Percentiles rank a stretch among this genome's conserved stretches.
Evolutionary conservation across 2,113 vertebrate genomes (phyloP).

Genomic region (Pao palembangensis): DNA sequence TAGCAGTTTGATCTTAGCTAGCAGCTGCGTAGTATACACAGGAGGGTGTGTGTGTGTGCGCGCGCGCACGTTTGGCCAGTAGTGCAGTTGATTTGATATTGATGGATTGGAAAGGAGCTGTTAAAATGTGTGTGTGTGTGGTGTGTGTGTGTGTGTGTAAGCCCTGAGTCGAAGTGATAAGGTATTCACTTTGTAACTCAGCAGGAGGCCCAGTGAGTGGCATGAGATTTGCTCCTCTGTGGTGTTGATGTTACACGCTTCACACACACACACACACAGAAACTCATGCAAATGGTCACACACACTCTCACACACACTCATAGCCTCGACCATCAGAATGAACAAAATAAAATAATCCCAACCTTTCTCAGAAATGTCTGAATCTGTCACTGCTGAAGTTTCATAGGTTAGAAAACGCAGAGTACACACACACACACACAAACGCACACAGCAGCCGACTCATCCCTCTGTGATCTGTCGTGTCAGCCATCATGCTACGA

Average conservation of each 20-base stretch:
- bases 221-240: slow-evolving; percentile 50
- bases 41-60: slow-evolving; percentile 11
- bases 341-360: slow-evolving; percentile 24
- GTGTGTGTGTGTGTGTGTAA: slow-evolving; percentile 41
- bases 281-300: slow-evolving; percentile 18
- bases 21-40: slow-evolving; percentile 35
- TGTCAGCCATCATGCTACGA: slow-evolving; percentile 57
- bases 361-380: slow-evolving; percentile 39
- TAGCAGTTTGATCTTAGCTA: slow-evolving; percentile 50
- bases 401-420: slow-evolving; percentile 8
- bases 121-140: slow-evolving; percentile 20
- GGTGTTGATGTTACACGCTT: slow-evolving; percentile 40
- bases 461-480: slow-evolving; percentile 47
- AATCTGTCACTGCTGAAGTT: slow-evolving; percentile 15
- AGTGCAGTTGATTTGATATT: slow-evolving; percentile 28
- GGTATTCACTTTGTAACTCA: slow-evolving; percentile 72
- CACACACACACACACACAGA: slow-evolving; percentile 18
- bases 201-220: slow-evolving; percentile 53
- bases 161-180: slow-evolving; percentile 70
- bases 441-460: slow-evolving; percentile 24
- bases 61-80: slow-evolving; percentile 5
- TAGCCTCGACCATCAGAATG: slow-evolving; percentile 10
- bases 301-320: neutral
- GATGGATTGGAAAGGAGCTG: slow-evolving; percentile 35
- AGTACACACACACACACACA: slow-evolving; percentile 6